Conservation (phyloP, 2,888 invertebrate species). For the Autographa gamma region DNA sequence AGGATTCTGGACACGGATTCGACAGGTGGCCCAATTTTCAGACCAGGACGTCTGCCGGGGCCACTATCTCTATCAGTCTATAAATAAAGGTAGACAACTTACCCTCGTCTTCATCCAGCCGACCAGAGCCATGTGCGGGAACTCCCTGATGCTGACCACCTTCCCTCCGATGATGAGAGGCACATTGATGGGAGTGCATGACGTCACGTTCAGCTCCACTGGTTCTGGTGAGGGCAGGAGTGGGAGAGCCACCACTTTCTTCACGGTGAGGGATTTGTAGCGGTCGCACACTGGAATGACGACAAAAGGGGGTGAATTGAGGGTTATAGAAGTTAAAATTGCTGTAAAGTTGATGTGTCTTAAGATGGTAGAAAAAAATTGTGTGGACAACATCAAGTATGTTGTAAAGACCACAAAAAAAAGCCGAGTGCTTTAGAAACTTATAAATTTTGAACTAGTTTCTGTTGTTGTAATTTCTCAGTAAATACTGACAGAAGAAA, state of each 20-base stretch:
- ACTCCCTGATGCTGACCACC: slow-evolving; percentile 87
- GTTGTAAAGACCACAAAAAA: no score
- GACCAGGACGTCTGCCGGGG: no score
- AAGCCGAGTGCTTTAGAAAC: no score
- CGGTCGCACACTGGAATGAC: slow-evolving; percentile 87
- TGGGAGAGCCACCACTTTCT: slow-evolving; percentile 86
- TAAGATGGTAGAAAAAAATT: no score
- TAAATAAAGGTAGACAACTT: slow-evolving; percentile 19
- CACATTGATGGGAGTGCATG: slow-evolving; percentile 84
- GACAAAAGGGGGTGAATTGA: neutral
- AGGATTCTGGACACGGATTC: no score
- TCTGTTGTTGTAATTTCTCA: no score
- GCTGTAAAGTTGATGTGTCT: no score
- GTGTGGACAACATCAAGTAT: no score
- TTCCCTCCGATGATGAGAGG: slow-evolving; percentile 89
- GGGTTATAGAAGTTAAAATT: neutral
- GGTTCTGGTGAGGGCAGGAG: slow-evolving; percentile 84
- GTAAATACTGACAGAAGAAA: no score
- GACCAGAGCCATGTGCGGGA: slow-evolving; percentile 89
- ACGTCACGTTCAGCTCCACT: slow-evolving; percentile 82
- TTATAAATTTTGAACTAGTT: no score
- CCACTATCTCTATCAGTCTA: no score
- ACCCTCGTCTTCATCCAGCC: slow-evolving; percentile 78
- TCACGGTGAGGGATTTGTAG: slow-evolving; percentile 84
- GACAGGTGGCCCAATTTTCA: no score